phyloP scores from a whole-genome alignment of 2,113 vertebrate genomes.

The Prinia subflava region DNA sequence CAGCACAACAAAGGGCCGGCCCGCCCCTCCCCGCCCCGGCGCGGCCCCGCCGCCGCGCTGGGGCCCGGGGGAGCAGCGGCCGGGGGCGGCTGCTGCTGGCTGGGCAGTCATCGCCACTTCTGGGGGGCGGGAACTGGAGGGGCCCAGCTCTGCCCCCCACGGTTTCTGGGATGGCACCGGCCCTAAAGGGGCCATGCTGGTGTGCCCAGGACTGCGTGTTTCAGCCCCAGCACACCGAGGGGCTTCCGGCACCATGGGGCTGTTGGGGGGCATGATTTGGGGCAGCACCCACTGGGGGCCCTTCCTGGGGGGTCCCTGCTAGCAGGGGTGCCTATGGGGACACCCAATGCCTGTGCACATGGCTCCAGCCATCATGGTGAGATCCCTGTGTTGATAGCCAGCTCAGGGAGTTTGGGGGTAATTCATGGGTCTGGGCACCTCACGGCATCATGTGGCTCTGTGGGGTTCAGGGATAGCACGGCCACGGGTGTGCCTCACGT shows the following conservation, averaged over 20 bases:
- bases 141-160: background rate
- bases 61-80: background rate
- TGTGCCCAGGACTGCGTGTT: background rate
- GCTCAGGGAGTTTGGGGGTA: background rate
- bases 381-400: background rate
- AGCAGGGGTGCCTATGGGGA: background rate
- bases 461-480: background rate
- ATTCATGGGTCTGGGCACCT: background rate
- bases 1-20: background rate
- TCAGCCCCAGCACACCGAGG: background rate
- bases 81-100: background rate
- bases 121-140: background rate
- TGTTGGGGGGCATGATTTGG: background rate
- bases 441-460: accelerated
- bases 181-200: background rate
- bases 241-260: background rate
- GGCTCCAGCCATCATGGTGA: too few relatives aligned
- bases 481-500: background rate
- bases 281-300: background rate
- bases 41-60: background rate
- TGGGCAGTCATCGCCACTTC: accelerated
- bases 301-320: too few relatives aligned
- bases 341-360: too few relatives aligned
- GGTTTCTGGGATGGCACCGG: too few relatives aligned
- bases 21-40: background rate